phyloP scores from a whole-genome alignment of 2,888 invertebrate species.

The Heterodera filipjevi region DNA sequence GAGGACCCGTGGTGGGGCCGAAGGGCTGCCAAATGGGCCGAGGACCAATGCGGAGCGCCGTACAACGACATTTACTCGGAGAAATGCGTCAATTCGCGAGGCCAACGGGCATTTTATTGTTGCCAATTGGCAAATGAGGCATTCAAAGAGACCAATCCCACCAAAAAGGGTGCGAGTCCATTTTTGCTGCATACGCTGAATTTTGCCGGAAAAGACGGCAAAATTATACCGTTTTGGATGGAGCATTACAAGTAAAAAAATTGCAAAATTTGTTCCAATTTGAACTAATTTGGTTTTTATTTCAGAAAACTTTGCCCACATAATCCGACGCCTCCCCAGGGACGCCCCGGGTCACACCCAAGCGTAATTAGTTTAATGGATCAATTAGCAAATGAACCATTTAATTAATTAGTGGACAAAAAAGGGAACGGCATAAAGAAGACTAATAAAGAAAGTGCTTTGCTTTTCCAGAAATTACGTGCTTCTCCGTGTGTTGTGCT shows the following conservation, averaged over 20 bases:
- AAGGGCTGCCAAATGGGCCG: constrained; percentile 36
- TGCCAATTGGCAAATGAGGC: constrained; percentile 43
- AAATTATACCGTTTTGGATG: constrained; percentile 48
- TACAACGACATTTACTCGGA: constrained; percentile 47
- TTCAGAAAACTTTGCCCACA: constrained; percentile 31
- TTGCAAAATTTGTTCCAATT: no score
- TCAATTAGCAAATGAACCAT: not conserved
- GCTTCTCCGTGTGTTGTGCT: constrained; percentile 64
- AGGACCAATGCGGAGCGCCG: constrained; percentile 39
- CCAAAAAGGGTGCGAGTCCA: constrained; percentile 21
- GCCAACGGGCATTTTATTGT: constrained; percentile 42
- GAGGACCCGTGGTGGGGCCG: constrained; percentile 27
- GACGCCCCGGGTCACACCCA: constrained; percentile 43
- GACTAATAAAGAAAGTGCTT: not conserved
- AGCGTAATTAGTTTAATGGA: constrained; percentile 15
- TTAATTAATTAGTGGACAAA: not conserved
- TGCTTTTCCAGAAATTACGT: constrained; percentile 41
- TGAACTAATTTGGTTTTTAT: not conserved
- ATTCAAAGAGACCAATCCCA: constrained; percentile 31
- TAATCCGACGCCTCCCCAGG: constrained; percentile 41
- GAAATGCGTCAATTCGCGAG: constrained; percentile 38
- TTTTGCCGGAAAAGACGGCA: constrained; percentile 45
- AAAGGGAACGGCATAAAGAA: no score
- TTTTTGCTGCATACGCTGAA: constrained; percentile 51
- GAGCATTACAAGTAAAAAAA: constrained; percentile 43